Base-by-base conservation (phyloP, 2,113 vertebrate species). In the Tetrao urogallus region DNA sequence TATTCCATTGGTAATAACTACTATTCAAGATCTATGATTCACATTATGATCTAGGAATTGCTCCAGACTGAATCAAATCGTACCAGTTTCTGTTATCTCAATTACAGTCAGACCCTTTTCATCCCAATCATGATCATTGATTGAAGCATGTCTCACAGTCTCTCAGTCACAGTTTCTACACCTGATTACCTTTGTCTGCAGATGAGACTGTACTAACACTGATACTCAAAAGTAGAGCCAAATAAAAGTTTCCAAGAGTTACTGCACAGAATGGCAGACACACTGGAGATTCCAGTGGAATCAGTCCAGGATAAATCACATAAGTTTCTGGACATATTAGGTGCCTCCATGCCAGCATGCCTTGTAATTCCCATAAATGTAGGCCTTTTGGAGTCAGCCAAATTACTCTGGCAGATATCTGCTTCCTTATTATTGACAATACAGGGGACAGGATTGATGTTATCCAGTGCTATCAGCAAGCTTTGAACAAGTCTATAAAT, bases 281-380 rank as follows among this genome's bases (percentile, higher is more conserved):
- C 76, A 42, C 25, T 90, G 93, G 84, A 82, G 70, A 60, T 82
- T 90, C 64, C 86, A 61, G 3, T 75, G 93, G 81, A 90, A 91
- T 34, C 58, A 75, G 43, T 89, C 81, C 91, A 84, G 84, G 73
- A 91, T 89, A 92, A 94, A 92, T 86, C 93, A 67, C 7, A 7
- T 54, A 64, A 67, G 32, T 67, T 92, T 94, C 65, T 74, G 91
- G 73, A 78, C 47, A 25, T 75, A 50, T 6, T 72, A 38, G 0
- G 1, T 70, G 32, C n/a, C 13, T 84, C 47, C 71, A n/a, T 84
- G 87, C 74, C 84, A 90, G 52, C 52, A 74, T 89, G 84, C 60
- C 66, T 89, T 61, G 70, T 84, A 89, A 69, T 89, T 92, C 80
- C 83, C 83, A 84, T 94, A 90, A 92, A 89, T 84, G 65, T 83